Conservation (phyloP, 2,113 vertebrate species). For the Hepsetus odoe region DNA sequence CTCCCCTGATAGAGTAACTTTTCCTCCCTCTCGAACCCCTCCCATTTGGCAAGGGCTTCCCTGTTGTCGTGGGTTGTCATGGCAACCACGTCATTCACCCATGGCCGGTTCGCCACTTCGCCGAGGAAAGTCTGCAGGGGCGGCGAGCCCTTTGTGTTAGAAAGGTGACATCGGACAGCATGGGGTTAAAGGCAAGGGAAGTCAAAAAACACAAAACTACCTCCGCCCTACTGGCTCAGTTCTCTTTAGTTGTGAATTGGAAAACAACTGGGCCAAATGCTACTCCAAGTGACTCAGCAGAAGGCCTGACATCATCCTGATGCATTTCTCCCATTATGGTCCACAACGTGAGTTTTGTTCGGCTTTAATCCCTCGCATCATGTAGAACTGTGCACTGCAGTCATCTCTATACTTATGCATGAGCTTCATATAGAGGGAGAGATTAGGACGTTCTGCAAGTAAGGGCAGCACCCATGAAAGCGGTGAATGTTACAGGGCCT, state of each 20-base stretch:
- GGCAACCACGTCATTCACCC: constrained; percentile 69
- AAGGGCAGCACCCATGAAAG: neutral
- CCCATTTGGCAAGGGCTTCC: constrained; percentile 68
- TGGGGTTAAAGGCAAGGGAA: constrained; percentile 69
- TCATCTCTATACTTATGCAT: neutral
- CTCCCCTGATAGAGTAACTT: constrained; percentile 38
- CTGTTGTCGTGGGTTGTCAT: constrained; percentile 73
- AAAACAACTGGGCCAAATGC: constrained; percentile 3
- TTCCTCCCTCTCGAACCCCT: constrained; percentile 31
- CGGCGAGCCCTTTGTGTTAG: constrained; percentile 67
- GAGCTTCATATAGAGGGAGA: neutral
- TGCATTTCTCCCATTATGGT: neutral
- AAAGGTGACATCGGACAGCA: constrained; percentile 76
- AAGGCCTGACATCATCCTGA: constrained; percentile 6
- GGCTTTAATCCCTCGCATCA: constrained; percentile 1
- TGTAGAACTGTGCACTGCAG: neutral
- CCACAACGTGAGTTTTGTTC: neutral
- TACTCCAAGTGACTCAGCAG: neutral
- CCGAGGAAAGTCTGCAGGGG: constrained; percentile 58
- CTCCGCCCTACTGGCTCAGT: constrained; percentile 25
- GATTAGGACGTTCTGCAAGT: constrained; percentile 33
- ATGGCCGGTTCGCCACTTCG: constrained; percentile 58
- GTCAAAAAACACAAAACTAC: constrained; percentile 55
- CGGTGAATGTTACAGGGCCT: constrained; percentile 9
- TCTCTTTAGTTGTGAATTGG: neutral